Evolutionary conservation across 1,140 invertebrate genomes (phyloP), one percentile per base, ranked within the genome.

Genomic region (Trachymyrmex cornetzi): DNA sequence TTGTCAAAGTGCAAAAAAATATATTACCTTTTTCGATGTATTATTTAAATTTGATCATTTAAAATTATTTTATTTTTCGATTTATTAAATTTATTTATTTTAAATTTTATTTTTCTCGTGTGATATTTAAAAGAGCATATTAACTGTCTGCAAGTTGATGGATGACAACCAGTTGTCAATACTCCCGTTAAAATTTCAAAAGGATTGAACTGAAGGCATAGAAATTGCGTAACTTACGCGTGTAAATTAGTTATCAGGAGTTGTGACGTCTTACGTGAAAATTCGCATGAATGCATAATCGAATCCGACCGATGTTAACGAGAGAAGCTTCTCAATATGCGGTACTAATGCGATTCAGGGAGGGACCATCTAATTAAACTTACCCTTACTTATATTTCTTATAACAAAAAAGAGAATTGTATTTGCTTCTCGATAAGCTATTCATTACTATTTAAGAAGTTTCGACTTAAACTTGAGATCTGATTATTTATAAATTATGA

Each of bases 281-380:
- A 75, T 61, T 61, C 22, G 14, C 55, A 44, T 75, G n/a, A 75
- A 53, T 55, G 27, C 50, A 27, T 53, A 74, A 77, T 77, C 4
- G 16, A 27, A 5, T n/a, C 34, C 6, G 9, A 44, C 24, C 11
- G 19, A 77, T 2, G 5, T 19, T 66, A 63, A 63, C 14, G 14
- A 34, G 64, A 38, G 2, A 1, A 63, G 16, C 16, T 63, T 77
- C 22, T 38, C 55, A 64, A n/a, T 77, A 44, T 27, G 2, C n/a
- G 19, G 9, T 16, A 63, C n/a, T 77, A 44, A 34, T 11, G 2
- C 9, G 34, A 63, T 64, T 77, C 16, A 63, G 2, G 22, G 16
- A 64, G 66, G 2, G n/a, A 69, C 14, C 11, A 48, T 11, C 22
- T 69, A 69, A 50, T 69, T 69, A 50, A 69, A 24, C 22, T 50